Conservation (phyloP, 1,140 invertebrate genomes). For the Rhopalosiphum maidis region DNA sequence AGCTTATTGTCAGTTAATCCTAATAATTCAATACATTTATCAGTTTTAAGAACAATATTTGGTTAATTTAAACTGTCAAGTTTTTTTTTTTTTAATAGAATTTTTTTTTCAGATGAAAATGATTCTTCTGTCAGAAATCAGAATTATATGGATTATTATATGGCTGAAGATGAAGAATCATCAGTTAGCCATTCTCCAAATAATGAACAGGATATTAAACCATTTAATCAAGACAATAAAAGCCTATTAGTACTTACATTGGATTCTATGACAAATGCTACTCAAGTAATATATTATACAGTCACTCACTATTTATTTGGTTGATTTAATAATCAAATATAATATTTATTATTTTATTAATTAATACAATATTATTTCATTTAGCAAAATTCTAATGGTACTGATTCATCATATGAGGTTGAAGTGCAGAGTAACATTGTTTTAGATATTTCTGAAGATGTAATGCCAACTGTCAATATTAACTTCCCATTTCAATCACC, state of each 20-base stretch:
- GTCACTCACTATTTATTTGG: not conserved
- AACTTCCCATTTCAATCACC: slow-evolving; percentile 84
- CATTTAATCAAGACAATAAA: slow-evolving; percentile 56
- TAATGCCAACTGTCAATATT: slow-evolving; percentile 74
- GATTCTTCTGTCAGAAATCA: slow-evolving; percentile 32
- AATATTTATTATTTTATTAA: not conserved
- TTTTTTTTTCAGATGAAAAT: slow-evolving; percentile 30
- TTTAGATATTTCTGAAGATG: slow-evolving; percentile 65
- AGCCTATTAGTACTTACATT: slow-evolving; percentile 18
- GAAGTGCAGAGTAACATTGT: slow-evolving; percentile 57
- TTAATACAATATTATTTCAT: slow-evolving; percentile 50
- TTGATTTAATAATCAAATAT: not conserved
- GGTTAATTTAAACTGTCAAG: not conserved
- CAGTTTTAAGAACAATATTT: not conserved
- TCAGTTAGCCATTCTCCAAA: slow-evolving; percentile 35
- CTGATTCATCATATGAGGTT: slow-evolving; percentile 65
- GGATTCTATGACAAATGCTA: slow-evolving; percentile 48
- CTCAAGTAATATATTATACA: slow-evolving; percentile 23
- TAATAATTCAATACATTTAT: not conserved
- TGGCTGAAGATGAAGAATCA: slow-evolving; percentile 39
- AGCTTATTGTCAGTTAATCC: not conserved
- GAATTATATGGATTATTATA: slow-evolving; percentile 55
- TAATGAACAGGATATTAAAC: slow-evolving; percentile 46
- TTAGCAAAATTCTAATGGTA: slow-evolving; percentile 66
- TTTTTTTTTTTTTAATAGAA: not conserved